Percentiles rank a stretch among this genome's conserved stretches.
phyloP scores from a whole-genome alignment of 2,797 vertebrate genomes.

The Vultur gryphus region DNA sequence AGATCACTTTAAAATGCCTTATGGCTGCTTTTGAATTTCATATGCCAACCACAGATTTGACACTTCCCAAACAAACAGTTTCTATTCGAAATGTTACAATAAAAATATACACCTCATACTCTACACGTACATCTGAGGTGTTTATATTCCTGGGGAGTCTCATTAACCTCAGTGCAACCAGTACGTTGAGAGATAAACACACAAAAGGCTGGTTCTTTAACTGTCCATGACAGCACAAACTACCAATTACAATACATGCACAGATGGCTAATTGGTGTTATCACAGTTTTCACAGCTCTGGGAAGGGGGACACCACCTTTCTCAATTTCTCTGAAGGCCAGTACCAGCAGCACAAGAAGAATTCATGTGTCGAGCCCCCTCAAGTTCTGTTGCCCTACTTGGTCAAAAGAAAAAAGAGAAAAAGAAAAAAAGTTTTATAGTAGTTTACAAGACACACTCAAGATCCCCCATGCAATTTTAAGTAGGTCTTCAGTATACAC shows the following conservation, averaged over 20 bases:
- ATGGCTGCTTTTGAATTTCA: background rate
- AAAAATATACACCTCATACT: background rate
- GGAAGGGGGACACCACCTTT: background rate
- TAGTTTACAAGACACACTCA: background rate
- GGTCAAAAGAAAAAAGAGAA: background rate
- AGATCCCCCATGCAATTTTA: background rate
- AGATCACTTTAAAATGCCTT: background rate
- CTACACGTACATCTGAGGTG: background rate
- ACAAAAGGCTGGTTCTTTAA: constrained; percentile 1
- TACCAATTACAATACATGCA: background rate
- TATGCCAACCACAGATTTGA: background rate
- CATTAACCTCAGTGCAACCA: background rate
- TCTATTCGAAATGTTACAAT: background rate
- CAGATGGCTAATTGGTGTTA: constrained; percentile 47
- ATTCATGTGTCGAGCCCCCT: background rate
- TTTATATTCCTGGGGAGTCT: background rate
- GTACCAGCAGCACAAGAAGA: background rate
- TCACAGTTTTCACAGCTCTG: constrained; percentile 1
- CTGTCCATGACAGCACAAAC: background rate
- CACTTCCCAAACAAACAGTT: background rate
- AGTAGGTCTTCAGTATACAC: background rate
- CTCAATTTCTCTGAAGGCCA: background rate
- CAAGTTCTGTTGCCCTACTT: background rate
- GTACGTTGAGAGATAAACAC: background rate
- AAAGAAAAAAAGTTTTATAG: background rate